Base-by-base conservation (phyloP, 2,888 invertebrate species). In the Drosophila glabriapex region DNA sequence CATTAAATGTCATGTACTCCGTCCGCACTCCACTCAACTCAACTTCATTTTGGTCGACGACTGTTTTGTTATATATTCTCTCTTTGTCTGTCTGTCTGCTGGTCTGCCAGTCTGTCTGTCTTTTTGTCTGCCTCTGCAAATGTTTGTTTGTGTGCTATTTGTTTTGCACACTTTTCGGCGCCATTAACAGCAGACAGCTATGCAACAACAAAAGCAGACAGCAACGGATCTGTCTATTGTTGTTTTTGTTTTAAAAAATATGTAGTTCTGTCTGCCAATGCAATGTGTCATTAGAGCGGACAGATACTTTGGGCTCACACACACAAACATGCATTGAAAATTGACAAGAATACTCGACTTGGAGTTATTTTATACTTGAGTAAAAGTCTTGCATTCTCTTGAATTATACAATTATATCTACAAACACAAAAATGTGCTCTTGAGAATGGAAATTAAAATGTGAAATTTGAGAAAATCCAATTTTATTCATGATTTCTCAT, bases 161-260 rank as follows among this genome's bases (percentile, higher is more conserved):
- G 78, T 73, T 76, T 78, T 75, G 84, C 85, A 84, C 79, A 84
- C 85, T 82, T 84, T 83, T 82, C 73, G 85, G 82, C 78, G 81
- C 77, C 82, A 81, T 82, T 78, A 78, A 76, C 78, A 81, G 71
- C 75, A 80, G 80, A 68, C 76, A 61, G 68, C 25, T 12, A 3
- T 35, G 35, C 19, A 37, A 31, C 71, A 39, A 39, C 63, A 71
- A 54, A 53, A 72, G 53, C n/a, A 43, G 53, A 9, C 22, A 49
- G 66, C 29, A 61, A 35, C 9, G 33, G 22, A 19, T 25, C 22
- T 35, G 67, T 46, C 43, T 52, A 61, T 37, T 66, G 62, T 73
- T 80, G 80, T 65, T 77, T 50, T 80, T 74, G 75, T 76, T 69
- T 71, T 68, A 78, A 80, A 78, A 82, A 82, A 80, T 75, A 80